Evolutionary conservation across 1,140 invertebrate genomes (phyloP), one percentile per base, ranked within the genome.

Genomic region (Calliopsis andreniformis): DNA sequence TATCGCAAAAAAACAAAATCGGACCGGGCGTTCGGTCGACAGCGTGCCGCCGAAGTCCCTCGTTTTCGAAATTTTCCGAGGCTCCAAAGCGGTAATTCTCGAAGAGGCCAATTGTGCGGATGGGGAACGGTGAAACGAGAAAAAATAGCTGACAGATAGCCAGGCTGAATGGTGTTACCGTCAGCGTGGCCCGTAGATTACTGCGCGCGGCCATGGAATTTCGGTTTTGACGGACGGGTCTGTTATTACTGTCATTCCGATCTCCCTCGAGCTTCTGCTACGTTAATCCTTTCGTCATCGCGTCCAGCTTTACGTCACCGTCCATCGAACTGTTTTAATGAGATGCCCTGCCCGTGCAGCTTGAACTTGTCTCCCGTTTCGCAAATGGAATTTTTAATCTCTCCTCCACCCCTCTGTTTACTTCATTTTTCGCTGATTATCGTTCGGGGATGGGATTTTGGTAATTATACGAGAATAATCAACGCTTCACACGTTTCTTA

Each of bases 171-270:
- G 72, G 75, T 83, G 85, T 79, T 84, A 78, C 83, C 62, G 61
- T 32, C 47, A 53, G 49, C 45, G 59, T 63, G 49, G 69, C 71
- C 58, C 76, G 75, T 83, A 79, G 82, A 80, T 66, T 81, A 76
- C 63, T 47, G 71, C 64, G 73, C 56, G 68, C 62, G 62, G 55
- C 71, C 78, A 75, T 72, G 80, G 78, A 87, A 79, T 75, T 87
- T 86, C 75, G 77, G 69, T 82, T 86, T 84, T 88, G 84, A 88
- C 79, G 78, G 87, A 86, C 87, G 73, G 84, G 79, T 86, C 87
- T 87, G 86, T 88, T 88, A 88, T 88, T 88, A 88, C 87, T 78
- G 86, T 87, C 86, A 82, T 83, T 87, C 84, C 72, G 47, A 25
- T 23, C 62, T 68, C 71, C 71, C 72, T 63, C 71, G 62, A 53